Evolutionary conservation across 2,888 invertebrate genomes (phyloP).

Genomic region (Ernsta delagoae): DNA sequence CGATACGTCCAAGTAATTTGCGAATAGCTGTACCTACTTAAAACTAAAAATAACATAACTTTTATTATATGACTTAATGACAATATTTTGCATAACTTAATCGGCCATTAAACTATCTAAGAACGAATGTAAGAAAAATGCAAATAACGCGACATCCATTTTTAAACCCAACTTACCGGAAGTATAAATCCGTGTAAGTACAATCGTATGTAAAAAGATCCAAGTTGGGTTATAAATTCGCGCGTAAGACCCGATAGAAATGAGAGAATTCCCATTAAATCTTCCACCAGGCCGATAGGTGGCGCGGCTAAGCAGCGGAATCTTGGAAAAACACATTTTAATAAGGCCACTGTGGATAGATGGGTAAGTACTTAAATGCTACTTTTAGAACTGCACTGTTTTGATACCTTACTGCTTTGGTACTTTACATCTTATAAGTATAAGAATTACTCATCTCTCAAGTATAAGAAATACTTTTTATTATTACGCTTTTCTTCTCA

Average conservation of each 20-base stretch:
- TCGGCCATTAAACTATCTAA: neutral
- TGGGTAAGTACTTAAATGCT: slow-evolving; percentile 49
- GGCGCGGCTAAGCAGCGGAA: slow-evolving; percentile 67
- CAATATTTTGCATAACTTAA: too few relatives aligned
- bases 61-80: too few relatives aligned
- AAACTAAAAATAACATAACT: too few relatives aligned
- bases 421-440: too few relatives aligned
- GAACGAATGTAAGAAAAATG: slow-evolving; percentile 7
- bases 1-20: too few relatives aligned
- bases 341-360: slow-evolving; percentile 53
- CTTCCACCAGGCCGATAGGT: slow-evolving; percentile 75
- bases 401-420: too few relatives aligned
- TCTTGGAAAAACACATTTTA: slow-evolving; percentile 73
- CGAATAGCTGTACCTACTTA: too few relatives aligned
- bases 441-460: too few relatives aligned
- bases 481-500: too few relatives aligned
- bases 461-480: too few relatives aligned
- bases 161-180: slow-evolving; percentile 33
- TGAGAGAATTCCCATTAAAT: slow-evolving; percentile 78
- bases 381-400: slow-evolving; percentile 43
- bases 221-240: slow-evolving; percentile 69
- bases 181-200: slow-evolving; percentile 52
- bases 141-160: slow-evolving; percentile 9
- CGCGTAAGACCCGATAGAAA: slow-evolving; percentile 78
- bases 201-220: slow-evolving; percentile 77